phyloP scores from a whole-genome alignment of 2,113 vertebrate species.

The Barbus barbus region DNA sequence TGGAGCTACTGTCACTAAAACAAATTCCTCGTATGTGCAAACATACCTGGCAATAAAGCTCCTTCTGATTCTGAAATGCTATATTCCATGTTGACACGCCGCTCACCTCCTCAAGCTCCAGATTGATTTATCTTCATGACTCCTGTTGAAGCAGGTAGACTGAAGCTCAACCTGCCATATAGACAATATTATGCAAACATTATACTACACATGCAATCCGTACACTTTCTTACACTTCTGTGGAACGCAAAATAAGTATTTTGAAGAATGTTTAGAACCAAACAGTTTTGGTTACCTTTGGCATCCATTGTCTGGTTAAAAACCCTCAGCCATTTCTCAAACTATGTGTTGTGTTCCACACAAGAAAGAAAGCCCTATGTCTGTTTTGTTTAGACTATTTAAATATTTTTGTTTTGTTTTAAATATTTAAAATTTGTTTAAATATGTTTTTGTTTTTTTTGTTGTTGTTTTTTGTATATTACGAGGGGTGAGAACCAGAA shows the following conservation, averaged over 20 bases:
- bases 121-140: neutral
- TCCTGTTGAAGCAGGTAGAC: constrained; percentile 14
- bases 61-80: neutral
- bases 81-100: neutral
- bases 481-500: no score
- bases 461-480: no score
- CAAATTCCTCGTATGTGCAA: no score
- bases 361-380: neutral
- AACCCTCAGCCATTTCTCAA: no score
- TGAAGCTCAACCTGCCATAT: neutral
- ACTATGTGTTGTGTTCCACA: no score
- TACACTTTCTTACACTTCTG: no score
- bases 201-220: neutral
- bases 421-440: no score
- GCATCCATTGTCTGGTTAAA: neutral
- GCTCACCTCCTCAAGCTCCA: neutral
- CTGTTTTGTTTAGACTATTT: no score
- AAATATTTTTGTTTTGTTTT: no score
- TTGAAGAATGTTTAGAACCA: neutral
- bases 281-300: neutral
- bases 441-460: no score
- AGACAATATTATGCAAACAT: neutral
- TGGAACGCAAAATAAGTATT: neutral
- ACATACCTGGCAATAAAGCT: no score
- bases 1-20: no score